Base-by-base conservation (phyloP, 2,888 invertebrate species). In the Sinotaia quadrata region DNA sequence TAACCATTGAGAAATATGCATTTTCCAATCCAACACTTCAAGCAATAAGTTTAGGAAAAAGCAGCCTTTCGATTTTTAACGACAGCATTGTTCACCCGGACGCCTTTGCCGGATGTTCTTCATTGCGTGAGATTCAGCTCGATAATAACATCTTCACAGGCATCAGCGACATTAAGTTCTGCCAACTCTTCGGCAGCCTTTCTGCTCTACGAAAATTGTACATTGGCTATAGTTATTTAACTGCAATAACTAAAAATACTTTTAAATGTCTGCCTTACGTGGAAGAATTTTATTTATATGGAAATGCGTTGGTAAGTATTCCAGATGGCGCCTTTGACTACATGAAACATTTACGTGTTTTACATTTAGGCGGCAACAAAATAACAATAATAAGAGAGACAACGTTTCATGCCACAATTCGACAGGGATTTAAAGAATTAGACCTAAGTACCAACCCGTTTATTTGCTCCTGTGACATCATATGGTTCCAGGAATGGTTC, bases 171-270 rank as follows among this genome's bases (percentile, higher is more conserved):
- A n/a, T 29, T 4, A 31, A 5, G n/a, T 60, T 70, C 21, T 29
- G 21, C 27, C 34, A 61, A 27, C 2, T 70, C 24, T 33, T 70
- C 4, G 52, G 36, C 4, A 4, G 60, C 59, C 21, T 37, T 4
- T 37, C 65, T 12, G 37, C 37, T 37, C 58, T 75, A 2, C 29
- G 24, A 21, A 66, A 52, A 7, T 41, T 73, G 27, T 54, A 59
- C 58, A 7, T 67, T 2, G 34, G 62, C 8, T 49, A 58, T 0
- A 29, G 47, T 51, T 44, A 44, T 18, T 29, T 70, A 15, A 0
- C 8, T 0, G 7, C 15, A 29, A 34, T 70, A 8, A 60, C 70
- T 1, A 29, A 34, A 33, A n/a, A 37, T 24, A 58, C 58, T 1
- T 58, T 58, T 21, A 2, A 7, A 24, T 7, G 37, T 1, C 36